Evolutionary conservation across 1,140 invertebrate genomes (phyloP).

Genomic region (Conus betulinus): DNA sequence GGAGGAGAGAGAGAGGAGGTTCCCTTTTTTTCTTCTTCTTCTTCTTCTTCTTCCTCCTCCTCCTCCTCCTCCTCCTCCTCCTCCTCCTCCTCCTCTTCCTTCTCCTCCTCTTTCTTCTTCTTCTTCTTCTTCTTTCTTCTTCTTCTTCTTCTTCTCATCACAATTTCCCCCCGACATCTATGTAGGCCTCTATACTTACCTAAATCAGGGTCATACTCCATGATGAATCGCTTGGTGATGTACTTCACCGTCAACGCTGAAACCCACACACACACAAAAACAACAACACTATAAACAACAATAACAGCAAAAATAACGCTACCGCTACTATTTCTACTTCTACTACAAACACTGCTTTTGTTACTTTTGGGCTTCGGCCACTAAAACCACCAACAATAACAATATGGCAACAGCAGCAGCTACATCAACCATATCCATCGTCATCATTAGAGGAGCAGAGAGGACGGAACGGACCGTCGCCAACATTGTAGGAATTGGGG

Average conservation of each 20-base stretch:
- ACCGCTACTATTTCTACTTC: neutral
- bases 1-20: neutral
- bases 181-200: slow-evolving; percentile 61
- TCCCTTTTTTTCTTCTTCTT: no score
- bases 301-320: no score
- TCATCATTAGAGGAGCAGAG: no score
- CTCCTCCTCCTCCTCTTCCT: no score
- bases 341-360: neutral
- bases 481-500: no score
- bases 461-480: no score
- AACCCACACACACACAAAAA: slow-evolving; percentile 6
- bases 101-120: no score
- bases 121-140: no score
- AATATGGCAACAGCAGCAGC: neutral
- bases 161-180: no score
- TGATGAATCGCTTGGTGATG: slow-evolving; percentile 76
- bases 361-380: neutral
- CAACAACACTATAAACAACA: neutral
- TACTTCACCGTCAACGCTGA: slow-evolving; percentile 77
- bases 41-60: no score
- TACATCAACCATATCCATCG: neutral
- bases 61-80: no score
- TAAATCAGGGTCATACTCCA: slow-evolving; percentile 77
- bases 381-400: neutral
- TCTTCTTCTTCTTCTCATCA: no score